phyloP scores from a whole-genome alignment of 64 coral and sea anemone species.

The Platygyra sinensis region DNA sequence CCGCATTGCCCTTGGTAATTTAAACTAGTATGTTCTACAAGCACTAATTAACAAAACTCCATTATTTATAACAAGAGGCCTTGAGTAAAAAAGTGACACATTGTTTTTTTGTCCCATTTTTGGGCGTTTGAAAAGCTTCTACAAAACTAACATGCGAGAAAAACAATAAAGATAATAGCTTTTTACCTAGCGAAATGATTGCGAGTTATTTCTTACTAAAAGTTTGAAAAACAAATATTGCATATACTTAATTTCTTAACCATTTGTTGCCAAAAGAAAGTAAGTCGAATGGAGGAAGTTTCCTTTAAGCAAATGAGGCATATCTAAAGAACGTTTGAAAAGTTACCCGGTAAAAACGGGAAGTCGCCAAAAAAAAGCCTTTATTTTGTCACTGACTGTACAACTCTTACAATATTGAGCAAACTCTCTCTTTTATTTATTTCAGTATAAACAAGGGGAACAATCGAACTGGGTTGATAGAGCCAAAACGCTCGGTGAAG shows the following conservation, averaged over 20 bases:
- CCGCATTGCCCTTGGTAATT: constrained; percentile 49
- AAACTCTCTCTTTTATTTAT: not conserved
- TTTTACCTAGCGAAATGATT: not conserved
- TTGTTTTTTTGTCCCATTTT: not conserved
- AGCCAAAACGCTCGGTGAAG: not conserved
- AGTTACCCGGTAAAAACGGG: not conserved
- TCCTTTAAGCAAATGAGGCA: too few relatives aligned
- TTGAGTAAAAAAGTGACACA: constrained; percentile 14
- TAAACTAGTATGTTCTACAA: not conserved
- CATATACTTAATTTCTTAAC: not conserved
- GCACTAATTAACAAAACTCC: constrained; percentile 42
- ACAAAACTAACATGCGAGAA: constrained; percentile 3
- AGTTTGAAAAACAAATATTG: not conserved
- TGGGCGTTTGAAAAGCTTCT: not conserved
- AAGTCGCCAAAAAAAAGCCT: too few relatives aligned
- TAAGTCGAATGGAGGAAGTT: not conserved
- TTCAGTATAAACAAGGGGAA: not conserved
- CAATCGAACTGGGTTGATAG: not conserved
- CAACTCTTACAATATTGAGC: not conserved
- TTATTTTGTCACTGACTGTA: not conserved
- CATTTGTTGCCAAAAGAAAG: not conserved
- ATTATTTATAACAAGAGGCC: constrained; percentile 17
- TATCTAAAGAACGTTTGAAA: not conserved
- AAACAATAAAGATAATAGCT: not conserved
- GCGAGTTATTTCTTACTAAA: not conserved